phyloP scores from a whole-genome alignment of 1,140 invertebrate species.

The Olivierus martensii region DNA sequence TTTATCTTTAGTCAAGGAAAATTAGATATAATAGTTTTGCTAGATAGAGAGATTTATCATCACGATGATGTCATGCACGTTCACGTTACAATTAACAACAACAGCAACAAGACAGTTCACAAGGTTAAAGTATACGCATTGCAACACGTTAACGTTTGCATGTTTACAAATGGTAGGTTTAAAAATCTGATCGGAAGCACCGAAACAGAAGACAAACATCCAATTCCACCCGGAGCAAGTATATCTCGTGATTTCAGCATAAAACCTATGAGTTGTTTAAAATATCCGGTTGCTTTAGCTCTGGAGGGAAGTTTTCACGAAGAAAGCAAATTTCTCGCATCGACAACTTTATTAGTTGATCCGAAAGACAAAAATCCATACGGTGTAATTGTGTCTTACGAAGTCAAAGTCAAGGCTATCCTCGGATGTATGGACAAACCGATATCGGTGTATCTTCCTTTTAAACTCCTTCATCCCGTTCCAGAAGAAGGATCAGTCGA shows the following conservation, averaged over 20 bases:
- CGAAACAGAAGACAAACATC: conserved; percentile 14
- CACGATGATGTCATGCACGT: conserved; percentile 11
- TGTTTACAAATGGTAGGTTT: conserved; percentile 21
- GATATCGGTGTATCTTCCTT: conserved; percentile 14
- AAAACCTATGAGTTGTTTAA: conserved; percentile 4
- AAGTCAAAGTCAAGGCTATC: conserved; percentile 17
- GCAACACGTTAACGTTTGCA: conserved; percentile 20
- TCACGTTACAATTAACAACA: conserved; percentile 16
- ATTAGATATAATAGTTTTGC: conserved; percentile 9
- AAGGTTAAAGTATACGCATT: conserved; percentile 11
- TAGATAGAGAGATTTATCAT: conserved; percentile 15
- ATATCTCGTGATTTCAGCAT: conserved; percentile 15
- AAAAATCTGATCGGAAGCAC: conserved; percentile 16
- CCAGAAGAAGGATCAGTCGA: neutral
- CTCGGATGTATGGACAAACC: conserved; percentile 18
- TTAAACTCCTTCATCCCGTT: conserved; percentile 8
- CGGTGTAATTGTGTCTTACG: conserved; percentile 18
- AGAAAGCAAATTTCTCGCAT: conserved; percentile 3
- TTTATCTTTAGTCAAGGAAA: conserved; percentile 17
- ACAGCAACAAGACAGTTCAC: conserved; percentile 18
- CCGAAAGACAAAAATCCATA: conserved; percentile 19
- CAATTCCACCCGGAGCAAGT: conserved; percentile 5
- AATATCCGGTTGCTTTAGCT: conserved; percentile 18
- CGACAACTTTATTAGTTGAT: conserved; percentile 3
- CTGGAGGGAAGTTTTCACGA: conserved; percentile 13